phyloP scores from a whole-genome alignment of 37 sponge, comb jelly and placozoan genomes.

The Haliclona indistincta region DNA sequence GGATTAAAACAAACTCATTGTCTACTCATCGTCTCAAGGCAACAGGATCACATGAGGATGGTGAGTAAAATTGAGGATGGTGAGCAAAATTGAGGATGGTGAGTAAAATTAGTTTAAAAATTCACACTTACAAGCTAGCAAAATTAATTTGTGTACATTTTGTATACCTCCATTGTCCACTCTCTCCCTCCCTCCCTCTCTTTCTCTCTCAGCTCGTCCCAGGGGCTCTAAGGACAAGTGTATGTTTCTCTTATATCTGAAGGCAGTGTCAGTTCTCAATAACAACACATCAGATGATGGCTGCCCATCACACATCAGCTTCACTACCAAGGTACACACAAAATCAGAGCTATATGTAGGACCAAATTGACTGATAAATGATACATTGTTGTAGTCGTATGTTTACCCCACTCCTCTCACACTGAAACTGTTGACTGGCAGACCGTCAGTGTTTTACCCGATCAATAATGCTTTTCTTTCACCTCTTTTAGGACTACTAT shows the following conservation, averaged over 20 bases:
- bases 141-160: no score
- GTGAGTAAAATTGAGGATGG: slow-evolving; percentile 78
- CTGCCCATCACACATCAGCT: slow-evolving; percentile 55
- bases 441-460: slow-evolving; percentile 72
- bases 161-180: no score
- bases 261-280: slow-evolving; percentile 74
- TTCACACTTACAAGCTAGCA: neutral
- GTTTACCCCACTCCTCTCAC: slow-evolving; percentile 69
- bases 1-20: no score
- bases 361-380: no score
- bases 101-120: neutral
- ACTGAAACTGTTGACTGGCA: slow-evolving; percentile 90
- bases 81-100: slow-evolving; percentile 64
- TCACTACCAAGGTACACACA: slow-evolving; percentile 65
- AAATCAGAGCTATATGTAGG: neutral
- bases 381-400: slow-evolving; percentile 62
- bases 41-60: slow-evolving; percentile 75
- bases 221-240: slow-evolving; percentile 84
- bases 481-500: slow-evolving; percentile 60
- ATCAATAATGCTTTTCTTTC: neutral
- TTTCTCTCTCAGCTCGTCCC: slow-evolving; percentile 28
- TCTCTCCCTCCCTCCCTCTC: neutral
- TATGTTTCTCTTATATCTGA: slow-evolving; percentile 88
- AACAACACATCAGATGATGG: slow-evolving; percentile 29
- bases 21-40: no score